phyloP scores from a whole-genome alignment of 2,113 vertebrate genomes.

The Cariama cristata region DNA sequence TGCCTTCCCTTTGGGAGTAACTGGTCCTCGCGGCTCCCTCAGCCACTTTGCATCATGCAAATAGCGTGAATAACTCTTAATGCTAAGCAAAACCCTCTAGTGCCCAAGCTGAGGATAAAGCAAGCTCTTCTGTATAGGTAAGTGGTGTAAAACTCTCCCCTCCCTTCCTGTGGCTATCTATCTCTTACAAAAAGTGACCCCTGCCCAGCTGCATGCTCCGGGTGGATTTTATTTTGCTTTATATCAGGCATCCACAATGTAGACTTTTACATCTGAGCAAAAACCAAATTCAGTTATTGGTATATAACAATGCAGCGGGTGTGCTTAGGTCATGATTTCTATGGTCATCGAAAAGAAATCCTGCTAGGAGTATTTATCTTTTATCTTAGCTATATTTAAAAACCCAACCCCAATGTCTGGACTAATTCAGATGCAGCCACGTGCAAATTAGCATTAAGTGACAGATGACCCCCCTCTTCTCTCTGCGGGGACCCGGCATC shows the following conservation, averaged over 20 bases:
- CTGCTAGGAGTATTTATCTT: not conserved
- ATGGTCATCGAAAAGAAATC: not conserved
- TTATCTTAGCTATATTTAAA: too few relatives aligned
- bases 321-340: not conserved
- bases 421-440: too few relatives aligned
- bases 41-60: rapidly evolving
- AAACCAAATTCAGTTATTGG: not conserved
- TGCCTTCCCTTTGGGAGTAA: not conserved
- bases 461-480: not conserved
- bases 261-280: not conserved
- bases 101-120: not conserved
- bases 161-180: rapidly evolving
- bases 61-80: rapidly evolving
- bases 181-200: not conserved
- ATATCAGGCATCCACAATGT: rapidly evolving
- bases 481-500: too few relatives aligned
- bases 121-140: not conserved
- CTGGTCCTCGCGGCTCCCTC: not conserved
- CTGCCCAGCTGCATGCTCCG: rapidly evolving
- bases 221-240: not conserved
- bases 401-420: too few relatives aligned
- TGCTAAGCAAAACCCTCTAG: rapidly evolving
- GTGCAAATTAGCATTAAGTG: not conserved
- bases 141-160: too few relatives aligned
- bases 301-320: too few relatives aligned